These are phyloP conservation scores for Hydrotaea diabolus DNA, from an alignment of 2,888 invertebrate species.

Conservation along the genomic window DNA sequence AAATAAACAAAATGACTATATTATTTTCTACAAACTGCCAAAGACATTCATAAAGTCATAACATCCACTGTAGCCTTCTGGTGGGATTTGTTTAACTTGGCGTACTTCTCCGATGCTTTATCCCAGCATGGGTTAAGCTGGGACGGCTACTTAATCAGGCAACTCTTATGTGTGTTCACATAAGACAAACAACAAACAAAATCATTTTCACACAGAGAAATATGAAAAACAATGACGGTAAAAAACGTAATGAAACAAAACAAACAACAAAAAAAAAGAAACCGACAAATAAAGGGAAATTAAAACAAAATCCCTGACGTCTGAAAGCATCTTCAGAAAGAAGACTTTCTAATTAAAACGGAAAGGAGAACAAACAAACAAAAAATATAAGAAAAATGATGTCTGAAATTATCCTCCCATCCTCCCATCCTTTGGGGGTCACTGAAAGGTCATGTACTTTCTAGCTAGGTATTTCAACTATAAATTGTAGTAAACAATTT, in stretches of 20 bases:
- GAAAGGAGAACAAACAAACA: not conserved
- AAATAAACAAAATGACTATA: too few relatives aligned
- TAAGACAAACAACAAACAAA: conserved; percentile 65
- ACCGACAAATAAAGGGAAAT: conserved; percentile 2
- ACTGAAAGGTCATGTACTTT: not conserved
- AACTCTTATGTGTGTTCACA: conserved; percentile 60
- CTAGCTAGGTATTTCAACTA: not conserved
- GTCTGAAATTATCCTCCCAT: not conserved
- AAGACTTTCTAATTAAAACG: conserved; percentile 11
- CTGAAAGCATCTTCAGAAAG: conserved; percentile 18
- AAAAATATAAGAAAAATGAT: not conserved
- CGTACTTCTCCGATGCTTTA: too few relatives aligned
- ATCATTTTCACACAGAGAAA: conserved; percentile 57
- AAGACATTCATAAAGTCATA: too few relatives aligned
- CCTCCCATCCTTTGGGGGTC: not conserved
- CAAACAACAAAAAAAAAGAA: not conserved
- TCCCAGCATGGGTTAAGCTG: conserved; percentile 43
- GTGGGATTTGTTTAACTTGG: too few relatives aligned
- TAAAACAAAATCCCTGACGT: conserved; percentile 52
- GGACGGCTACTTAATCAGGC: conserved; percentile 65
- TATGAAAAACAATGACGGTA: conserved; percentile 10
- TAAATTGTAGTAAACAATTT: not conserved
- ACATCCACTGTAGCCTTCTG: too few relatives aligned
- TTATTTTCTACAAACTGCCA: too few relatives aligned
- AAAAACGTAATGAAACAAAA: not conserved